Evolutionary conservation across 1,140 invertebrate species (phyloP).

Genomic region (Drosophila ironensis): DNA sequence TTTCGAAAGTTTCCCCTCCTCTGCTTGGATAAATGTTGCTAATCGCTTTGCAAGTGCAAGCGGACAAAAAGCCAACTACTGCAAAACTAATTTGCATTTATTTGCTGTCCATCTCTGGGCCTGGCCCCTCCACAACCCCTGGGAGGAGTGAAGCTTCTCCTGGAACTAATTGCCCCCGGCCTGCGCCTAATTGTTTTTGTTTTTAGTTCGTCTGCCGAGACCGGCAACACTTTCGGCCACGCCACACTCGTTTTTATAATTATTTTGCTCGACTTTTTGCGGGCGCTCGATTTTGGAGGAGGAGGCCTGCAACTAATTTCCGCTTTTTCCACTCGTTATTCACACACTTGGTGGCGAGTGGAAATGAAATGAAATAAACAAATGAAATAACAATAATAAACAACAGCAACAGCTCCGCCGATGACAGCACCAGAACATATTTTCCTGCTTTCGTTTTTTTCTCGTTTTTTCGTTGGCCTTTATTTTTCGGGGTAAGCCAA

Average conservation of each 20-base stretch:
- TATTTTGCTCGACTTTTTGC: slow-evolving; percentile 41
- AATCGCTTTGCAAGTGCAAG: slow-evolving; percentile 65
- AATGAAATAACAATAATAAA: slow-evolving; percentile 67
- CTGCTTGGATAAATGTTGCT: slow-evolving; percentile 65
- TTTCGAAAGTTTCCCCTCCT: slow-evolving; percentile 28
- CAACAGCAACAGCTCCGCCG: slow-evolving; percentile 26
- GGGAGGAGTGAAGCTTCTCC: slow-evolving; percentile 3
- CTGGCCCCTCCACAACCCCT: neutral
- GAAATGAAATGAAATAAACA: slow-evolving; percentile 54
- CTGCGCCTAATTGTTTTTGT: slow-evolving; percentile 70
- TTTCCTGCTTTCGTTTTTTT: slow-evolving; percentile 13
- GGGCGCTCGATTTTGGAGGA: slow-evolving; percentile 14
- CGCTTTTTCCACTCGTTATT: slow-evolving; percentile 61
- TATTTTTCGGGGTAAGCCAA: slow-evolving; percentile 10
- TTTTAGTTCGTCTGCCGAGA: slow-evolving; percentile 28
- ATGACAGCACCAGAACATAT: slow-evolving; percentile 48
- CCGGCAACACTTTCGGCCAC: slow-evolving; percentile 51
- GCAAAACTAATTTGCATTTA: slow-evolving; percentile 55
- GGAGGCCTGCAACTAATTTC: slow-evolving; percentile 61
- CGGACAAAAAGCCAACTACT: slow-evolving; percentile 62
- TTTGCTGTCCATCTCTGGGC: slow-evolving; percentile 55
- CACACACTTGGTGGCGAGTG: slow-evolving; percentile 43
- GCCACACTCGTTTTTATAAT: slow-evolving; percentile 44
- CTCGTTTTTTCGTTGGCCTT: neutral
- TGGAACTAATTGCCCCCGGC: slow-evolving; percentile 60